Evolutionary conservation across 1,140 invertebrate genomes (phyloP).

Genomic region (Aphidius ervi): DNA sequence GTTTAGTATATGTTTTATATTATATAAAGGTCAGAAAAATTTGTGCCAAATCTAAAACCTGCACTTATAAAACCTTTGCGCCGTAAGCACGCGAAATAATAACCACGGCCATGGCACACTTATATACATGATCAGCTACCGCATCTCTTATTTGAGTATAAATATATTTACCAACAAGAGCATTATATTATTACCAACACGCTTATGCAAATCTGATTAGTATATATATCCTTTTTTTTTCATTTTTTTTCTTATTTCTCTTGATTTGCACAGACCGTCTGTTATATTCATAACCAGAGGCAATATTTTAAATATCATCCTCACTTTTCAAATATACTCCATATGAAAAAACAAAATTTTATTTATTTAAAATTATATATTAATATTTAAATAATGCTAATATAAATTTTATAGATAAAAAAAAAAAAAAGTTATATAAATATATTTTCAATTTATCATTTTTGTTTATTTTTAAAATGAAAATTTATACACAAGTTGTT

Average conservation of each 20-base stretch:
- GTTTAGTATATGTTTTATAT: too few species aligned
- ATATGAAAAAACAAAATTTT: too few species aligned
- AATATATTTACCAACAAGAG: conserved; percentile 4
- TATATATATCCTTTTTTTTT: conserved; percentile 14
- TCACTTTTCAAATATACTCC: too few species aligned
- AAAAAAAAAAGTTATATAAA: too few species aligned
- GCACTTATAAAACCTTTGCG: conserved; percentile 25
- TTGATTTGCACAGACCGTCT: neutral
- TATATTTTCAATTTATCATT: too few species aligned
- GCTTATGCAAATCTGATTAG: conserved; percentile 49
- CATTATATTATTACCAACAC: conserved; percentile 29
- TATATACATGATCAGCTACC: conserved; percentile 26
- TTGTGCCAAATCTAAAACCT: conserved; percentile 13
- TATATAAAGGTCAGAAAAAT: too few species aligned
- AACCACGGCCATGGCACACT: conserved; percentile 43
- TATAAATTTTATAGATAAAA: too few species aligned
- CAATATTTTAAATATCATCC: neutral
- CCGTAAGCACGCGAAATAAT: conserved; percentile 20
- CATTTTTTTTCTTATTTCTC: neutral
- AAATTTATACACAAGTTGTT: too few species aligned
- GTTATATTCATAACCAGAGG: conserved; percentile 12
- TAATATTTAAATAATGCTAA: too few species aligned
- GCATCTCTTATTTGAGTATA: conserved; percentile 1
- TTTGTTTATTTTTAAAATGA: too few species aligned
- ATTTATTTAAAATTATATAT: too few species aligned